A percentile compares a stretch with the other conserved stretches of the same genome.
Conservation (phyloP, 2,797 vertebrate genomes). For the Rhynchotus rufescens region DNA sequence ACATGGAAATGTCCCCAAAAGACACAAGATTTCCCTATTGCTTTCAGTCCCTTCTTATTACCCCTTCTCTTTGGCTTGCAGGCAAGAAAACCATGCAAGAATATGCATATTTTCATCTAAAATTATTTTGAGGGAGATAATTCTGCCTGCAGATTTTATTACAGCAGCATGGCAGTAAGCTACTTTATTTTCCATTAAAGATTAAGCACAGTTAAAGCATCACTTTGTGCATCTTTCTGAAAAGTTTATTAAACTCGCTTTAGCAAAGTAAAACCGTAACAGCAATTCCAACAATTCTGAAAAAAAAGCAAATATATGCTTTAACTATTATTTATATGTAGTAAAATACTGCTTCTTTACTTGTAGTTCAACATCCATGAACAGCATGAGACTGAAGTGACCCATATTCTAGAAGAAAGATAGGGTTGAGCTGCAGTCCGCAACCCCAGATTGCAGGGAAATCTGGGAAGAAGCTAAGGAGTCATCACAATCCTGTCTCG, state of each 20-base stretch:
- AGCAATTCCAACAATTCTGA: not conserved
- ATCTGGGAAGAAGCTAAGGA: too few relatives aligned
- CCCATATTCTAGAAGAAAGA: not conserved
- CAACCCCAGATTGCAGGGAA: not conserved
- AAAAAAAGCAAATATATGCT: not conserved
- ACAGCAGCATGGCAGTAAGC: not conserved
- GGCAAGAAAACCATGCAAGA: not conserved
- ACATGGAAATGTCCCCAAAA: not conserved
- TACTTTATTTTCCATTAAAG: not conserved
- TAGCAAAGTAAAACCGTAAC: not conserved
- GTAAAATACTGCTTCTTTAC: not conserved
- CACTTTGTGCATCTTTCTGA: not conserved
- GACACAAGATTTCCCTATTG: not conserved
- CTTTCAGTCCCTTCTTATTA: not conserved
- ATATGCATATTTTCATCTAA: not conserved
- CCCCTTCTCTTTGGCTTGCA: not conserved
- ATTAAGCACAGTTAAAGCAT: not conserved
- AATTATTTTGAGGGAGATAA: not conserved
- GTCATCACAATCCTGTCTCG: not conserved
- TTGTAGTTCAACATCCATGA: not conserved
- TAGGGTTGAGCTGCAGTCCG: not conserved
- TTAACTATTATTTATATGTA: not conserved
- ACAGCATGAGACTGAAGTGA: not conserved
- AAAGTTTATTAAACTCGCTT: not conserved
- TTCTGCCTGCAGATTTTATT: not conserved